These are phyloP conservation scores for Acromyrmex heyeri DNA, from an alignment of 1,140 invertebrate genomes.

Conservation along the genomic window DNA sequence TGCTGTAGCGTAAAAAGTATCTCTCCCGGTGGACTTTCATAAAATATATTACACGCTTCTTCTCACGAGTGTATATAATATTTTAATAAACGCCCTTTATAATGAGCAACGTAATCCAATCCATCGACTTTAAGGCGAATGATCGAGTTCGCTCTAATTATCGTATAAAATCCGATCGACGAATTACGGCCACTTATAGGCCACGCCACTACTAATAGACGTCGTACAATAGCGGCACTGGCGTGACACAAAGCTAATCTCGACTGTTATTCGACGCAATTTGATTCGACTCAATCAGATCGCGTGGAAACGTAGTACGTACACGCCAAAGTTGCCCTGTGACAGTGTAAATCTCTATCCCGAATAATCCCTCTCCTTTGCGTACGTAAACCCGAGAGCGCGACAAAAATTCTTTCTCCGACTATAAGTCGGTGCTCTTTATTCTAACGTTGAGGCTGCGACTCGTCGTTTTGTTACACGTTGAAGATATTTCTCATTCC, in stretches of 20 bases:
- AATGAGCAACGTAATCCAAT: background rate
- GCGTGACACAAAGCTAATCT: conserved; percentile 17
- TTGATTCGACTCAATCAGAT: conserved; percentile 55
- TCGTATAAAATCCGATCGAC: background rate
- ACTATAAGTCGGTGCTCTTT: background rate
- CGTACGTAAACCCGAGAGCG: background rate
- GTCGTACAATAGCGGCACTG: background rate
- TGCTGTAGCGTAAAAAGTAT: background rate
- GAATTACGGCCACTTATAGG: background rate
- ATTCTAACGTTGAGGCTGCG: background rate
- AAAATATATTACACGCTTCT: background rate
- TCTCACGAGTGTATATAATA: conserved; percentile 14
- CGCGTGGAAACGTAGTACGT: conserved; percentile 50
- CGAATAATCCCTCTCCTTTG: background rate
- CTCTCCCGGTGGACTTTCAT: background rate
- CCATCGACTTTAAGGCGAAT: background rate
- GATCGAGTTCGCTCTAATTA: conserved; percentile 3
- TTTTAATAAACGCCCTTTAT: conserved; percentile 9
- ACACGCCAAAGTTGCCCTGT: background rate
- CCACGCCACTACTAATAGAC: background rate
- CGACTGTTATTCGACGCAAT: conserved; percentile 52
- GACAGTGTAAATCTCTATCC: background rate
- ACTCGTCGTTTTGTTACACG: conserved; percentile 2
- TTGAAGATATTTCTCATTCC: conserved; percentile 35
- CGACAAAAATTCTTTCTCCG: conserved; percentile 3